phyloP scores from a whole-genome alignment of 2,888 invertebrate species.

The Theretra japonica region DNA sequence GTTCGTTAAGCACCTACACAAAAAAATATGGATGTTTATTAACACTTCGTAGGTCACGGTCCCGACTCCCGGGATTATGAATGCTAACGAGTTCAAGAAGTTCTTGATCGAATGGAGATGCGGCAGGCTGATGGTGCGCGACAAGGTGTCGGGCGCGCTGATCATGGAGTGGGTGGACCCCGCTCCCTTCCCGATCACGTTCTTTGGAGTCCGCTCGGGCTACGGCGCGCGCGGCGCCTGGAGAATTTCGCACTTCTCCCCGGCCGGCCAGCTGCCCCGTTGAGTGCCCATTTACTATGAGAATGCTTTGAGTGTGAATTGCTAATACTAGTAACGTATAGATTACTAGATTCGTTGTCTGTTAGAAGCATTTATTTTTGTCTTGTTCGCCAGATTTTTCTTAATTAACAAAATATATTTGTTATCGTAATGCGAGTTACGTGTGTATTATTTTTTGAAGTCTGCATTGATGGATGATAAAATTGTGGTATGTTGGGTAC shows the following conservation, averaged over 20 bases:
- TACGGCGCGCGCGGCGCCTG: conserved; percentile 88
- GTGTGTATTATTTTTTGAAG: conserved; percentile 28
- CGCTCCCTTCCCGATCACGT: conserved; percentile 84
- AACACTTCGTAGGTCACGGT: conserved; percentile 80
- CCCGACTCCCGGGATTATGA: conserved; percentile 84
- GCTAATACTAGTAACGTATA: conserved; percentile 44
- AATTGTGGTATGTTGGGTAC: conserved; percentile 80
- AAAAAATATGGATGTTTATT: conserved; percentile 46
- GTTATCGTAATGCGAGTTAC: conserved; percentile 26
- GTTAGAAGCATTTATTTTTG: not conserved
- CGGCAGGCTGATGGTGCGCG: conserved; percentile 80
- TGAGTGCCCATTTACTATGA: conserved; percentile 65
- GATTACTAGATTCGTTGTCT: not conserved
- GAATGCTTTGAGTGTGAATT: conserved; percentile 66
- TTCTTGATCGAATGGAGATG: conserved; percentile 85
- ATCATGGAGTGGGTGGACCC: conserved; percentile 86
- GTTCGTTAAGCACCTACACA: conserved; percentile 35
- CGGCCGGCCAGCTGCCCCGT: conserved; percentile 60
- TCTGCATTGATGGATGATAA: conserved; percentile 52
- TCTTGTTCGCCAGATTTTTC: conserved; percentile 2
- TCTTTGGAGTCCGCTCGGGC: conserved; percentile 86
- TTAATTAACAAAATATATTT: conserved; percentile 42
- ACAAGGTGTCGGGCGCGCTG: conserved; percentile 75
- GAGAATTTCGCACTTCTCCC: conserved; percentile 79
- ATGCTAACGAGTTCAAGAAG: conserved; percentile 82